Percentiles rank a stretch among this genome's conserved stretches.
phyloP scores from a whole-genome alignment of 35 echinoderm and acorn worm genomes.

The Ophiothrix spiculata region DNA sequence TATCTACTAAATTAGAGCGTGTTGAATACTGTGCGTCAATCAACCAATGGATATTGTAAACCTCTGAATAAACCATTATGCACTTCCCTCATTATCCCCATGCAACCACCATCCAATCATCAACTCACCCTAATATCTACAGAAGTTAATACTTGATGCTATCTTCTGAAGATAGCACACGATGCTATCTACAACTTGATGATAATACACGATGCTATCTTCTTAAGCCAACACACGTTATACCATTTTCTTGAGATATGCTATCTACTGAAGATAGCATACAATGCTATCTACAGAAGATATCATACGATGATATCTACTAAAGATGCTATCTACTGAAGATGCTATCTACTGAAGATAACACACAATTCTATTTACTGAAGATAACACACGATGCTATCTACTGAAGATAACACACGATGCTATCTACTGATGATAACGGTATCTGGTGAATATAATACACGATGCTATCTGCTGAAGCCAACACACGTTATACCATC shows the following conservation, averaged over 20 bases:
- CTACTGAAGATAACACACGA: neutral
- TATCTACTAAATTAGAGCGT: neutral
- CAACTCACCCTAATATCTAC: neutral
- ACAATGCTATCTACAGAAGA: neutral
- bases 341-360: neutral
- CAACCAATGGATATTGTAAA: neutral
- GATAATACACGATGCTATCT: neutral
- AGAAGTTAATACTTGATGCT: neutral
- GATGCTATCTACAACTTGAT: neutral
- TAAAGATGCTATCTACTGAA: neutral
- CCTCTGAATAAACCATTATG: neutral
- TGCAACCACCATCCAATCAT: too few species aligned
- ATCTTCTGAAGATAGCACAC: neutral
- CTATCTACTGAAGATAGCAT: neutral
- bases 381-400: neutral
- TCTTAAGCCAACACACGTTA: neutral
- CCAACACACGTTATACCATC: neutral
- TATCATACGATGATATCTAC: neutral
- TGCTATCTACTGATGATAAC: neutral
- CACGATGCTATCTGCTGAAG: neutral
- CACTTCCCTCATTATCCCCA: neutral
- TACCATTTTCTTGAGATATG: neutral
- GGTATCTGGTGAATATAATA: neutral
- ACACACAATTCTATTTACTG: neutral
- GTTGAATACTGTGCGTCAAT: neutral